phyloP scores from a whole-genome alignment of 2,113 vertebrate genomes.

The Sprattus sprattus region DNA sequence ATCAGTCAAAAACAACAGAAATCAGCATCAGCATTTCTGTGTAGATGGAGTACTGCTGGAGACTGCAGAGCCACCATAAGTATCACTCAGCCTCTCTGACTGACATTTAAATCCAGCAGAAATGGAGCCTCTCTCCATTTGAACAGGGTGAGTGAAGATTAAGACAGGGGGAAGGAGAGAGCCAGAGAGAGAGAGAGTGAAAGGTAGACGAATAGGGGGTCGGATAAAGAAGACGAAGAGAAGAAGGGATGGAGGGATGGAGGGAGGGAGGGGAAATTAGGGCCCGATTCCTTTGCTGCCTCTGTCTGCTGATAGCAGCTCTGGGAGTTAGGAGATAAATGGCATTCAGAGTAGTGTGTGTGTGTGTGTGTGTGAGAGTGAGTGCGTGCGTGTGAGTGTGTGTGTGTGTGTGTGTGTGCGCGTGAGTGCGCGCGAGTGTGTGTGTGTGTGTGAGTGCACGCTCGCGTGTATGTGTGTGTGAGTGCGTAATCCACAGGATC shows the following conservation, averaged over 20 bases:
- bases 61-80: not conserved
- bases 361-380: not conserved
- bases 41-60: not conserved
- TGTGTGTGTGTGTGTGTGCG: constrained; percentile 3
- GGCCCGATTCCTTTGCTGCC: constrained; percentile 45
- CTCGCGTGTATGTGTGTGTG: not conserved
- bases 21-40: constrained; percentile 34
- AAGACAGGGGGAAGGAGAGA: not conserved
- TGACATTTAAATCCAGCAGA: not conserved
- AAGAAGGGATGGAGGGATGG: constrained; percentile 35
- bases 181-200: not conserved
- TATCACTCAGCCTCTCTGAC: not conserved
- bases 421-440: not conserved
- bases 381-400: not conserved
- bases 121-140: not conserved
- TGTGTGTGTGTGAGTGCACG: not conserved
- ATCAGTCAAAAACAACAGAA: not conserved
- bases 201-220: constrained; percentile 23
- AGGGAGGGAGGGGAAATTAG: constrained; percentile 26
- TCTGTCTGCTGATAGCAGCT: constrained; percentile 62
- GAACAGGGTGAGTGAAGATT: not conserved
- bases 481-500: constrained; percentile 23
- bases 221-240: not conserved
- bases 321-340: constrained; percentile 56
- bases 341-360: constrained; percentile 51